Conservation (phyloP, 2,113 vertebrate genomes). For the Gobio gobio region DNA sequence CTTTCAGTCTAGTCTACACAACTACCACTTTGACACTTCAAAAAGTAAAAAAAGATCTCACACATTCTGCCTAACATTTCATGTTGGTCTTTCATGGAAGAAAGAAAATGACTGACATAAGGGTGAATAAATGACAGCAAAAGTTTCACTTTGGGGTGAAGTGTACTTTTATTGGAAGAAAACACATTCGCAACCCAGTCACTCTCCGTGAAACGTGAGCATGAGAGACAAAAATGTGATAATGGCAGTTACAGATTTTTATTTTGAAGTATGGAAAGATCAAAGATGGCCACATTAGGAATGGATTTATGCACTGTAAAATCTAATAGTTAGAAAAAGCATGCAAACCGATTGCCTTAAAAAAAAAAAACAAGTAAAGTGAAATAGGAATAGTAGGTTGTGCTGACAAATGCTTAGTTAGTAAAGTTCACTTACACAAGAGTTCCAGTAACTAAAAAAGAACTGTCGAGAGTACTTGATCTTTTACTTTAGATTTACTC, state of each 20-base stretch:
- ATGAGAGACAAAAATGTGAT: background rate
- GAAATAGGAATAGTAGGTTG: too few relatives aligned
- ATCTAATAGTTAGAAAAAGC: too few relatives aligned
- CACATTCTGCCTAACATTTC: background rate
- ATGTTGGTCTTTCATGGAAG: background rate
- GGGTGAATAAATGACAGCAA: background rate
- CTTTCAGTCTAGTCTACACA: too few relatives aligned
- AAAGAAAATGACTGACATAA: background rate
- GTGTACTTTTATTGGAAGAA: background rate
- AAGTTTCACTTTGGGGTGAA: background rate
- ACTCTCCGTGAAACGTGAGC: background rate
- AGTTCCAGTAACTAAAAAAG: too few relatives aligned
- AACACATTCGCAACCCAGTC: background rate
- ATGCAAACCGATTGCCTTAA: too few relatives aligned
- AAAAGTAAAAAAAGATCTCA: too few relatives aligned
- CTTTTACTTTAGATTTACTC: too few relatives aligned
- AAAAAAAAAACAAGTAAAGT: too few relatives aligned
- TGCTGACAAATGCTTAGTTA: too few relatives aligned
- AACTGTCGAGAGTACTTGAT: too few relatives aligned
- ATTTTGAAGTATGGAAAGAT: background rate
- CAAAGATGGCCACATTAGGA: conserved; percentile 9
- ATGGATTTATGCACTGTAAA: background rate
- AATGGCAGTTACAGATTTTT: background rate
- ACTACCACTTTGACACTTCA: too few relatives aligned
- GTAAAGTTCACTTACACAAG: too few relatives aligned